Evolutionary conservation across 2,113 vertebrate species (phyloP), one percentile per base, ranked within the genome.

Genomic region (Malaclemys terrapin): DNA sequence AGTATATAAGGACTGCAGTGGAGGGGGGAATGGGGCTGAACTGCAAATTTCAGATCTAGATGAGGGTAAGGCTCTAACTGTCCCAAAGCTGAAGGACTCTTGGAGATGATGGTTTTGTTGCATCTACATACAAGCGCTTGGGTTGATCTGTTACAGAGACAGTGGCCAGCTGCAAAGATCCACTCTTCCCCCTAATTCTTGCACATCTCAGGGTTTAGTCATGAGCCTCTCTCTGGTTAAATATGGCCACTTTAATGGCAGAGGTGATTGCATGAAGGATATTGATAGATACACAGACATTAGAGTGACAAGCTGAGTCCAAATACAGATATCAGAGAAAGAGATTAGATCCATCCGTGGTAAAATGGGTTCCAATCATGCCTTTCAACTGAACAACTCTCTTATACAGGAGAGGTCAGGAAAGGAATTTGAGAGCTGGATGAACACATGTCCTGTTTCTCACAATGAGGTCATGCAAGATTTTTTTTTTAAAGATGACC

Each of bases 401-500:
- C 50, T 93, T 97, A 83, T 88, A 56, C 0, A 0, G 82, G 84
- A 92, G 59, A 88, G 83, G 84, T 81, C 0, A 0, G 54, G 91
- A 50, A 82, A 91, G 78, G 89, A 78, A 93, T 76, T 59, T 22
- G 42, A 83, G 29, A 50, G 80, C 42, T 91, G 81, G 94, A 88
- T 0, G 8, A 88, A 69, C 81, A 85, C 16, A 24, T 72, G 56
- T 31, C 91, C 87, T 62, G 13, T 22, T 93, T 85, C 87, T 95
- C 53, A 62, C 0, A 6, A 95, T 96, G 95, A 95, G 85, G 87
- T 94, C 89, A 88, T 88, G 57, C 57, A 79, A 84, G 57, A 69
- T 5, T 79, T 78, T 42, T 79, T 19, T 89, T 93, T 89, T 86
- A 91, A 90, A 57, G 47, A 69, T 90, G 90, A 97, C 95, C 91